These are phyloP conservation scores for Lampropteryx suffumata DNA, from an alignment of 2,888 invertebrate genomes.

Conservation along the genomic window DNA sequence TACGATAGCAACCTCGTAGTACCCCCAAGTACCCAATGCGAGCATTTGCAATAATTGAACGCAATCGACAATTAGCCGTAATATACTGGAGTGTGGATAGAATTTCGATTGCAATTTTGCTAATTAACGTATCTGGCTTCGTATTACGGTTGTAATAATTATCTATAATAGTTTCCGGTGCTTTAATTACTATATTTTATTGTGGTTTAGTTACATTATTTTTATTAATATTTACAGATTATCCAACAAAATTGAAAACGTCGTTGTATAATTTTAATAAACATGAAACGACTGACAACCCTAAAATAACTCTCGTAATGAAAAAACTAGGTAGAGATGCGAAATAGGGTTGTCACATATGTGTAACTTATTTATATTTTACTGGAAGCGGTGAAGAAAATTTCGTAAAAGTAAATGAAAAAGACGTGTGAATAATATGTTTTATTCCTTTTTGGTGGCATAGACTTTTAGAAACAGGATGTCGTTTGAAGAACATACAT, in stretches of 20 bases:
- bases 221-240: no score
- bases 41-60: conserved; percentile 49
- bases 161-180: conserved; percentile 11
- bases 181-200: background rate
- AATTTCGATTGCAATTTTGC: conserved; percentile 48
- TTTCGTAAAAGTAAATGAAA: no score
- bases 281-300: conserved; percentile 11
- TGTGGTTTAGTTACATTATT: no score
- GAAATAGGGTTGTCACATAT: conserved; percentile 7
- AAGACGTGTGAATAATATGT: no score
- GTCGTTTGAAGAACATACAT: no score
- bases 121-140: conserved; percentile 42
- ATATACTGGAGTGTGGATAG: conserved; percentile 37
- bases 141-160: no score
- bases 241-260: no score
- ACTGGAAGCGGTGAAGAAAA: conserved; percentile 1
- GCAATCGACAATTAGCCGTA: conserved; percentile 46
- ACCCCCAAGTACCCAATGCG: conserved; percentile 25
- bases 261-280: no score
- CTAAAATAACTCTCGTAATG: conserved; percentile 1
- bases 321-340: background rate
- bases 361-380: background rate
- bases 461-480: no score
- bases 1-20: conserved; percentile 17
- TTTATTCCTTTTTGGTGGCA: no score